These are phyloP conservation scores for Pao palembangensis DNA, from an alignment of 2,113 vertebrate species.

Conservation along the genomic window DNA sequence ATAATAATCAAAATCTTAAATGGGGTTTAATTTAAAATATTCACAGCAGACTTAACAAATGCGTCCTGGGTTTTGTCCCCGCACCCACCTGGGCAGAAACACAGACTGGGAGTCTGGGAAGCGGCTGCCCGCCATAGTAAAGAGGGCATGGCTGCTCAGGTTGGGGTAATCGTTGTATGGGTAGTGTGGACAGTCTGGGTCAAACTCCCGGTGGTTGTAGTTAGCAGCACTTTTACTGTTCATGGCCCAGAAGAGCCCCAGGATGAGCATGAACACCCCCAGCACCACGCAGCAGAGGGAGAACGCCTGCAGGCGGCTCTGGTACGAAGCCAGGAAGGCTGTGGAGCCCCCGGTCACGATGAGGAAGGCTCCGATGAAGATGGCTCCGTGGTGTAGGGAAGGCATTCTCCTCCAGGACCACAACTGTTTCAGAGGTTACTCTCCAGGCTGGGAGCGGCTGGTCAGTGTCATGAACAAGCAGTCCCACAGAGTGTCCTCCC, in stretches of 20 bases:
- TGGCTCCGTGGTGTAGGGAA: slow-evolving; percentile 77
- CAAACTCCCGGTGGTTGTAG: slow-evolving; percentile 63
- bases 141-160: slow-evolving; percentile 69
- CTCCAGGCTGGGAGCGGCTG: slow-evolving; percentile 31
- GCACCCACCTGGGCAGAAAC: slow-evolving; percentile 73
- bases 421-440: slow-evolving; percentile 25
- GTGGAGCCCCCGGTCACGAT: slow-evolving; percentile 78
- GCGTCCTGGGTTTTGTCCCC: not conserved
- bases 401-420: slow-evolving; percentile 67
- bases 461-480: slow-evolving; percentile 32
- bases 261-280: slow-evolving; percentile 77
- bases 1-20: no score
- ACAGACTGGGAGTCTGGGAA: slow-evolving; percentile 77
- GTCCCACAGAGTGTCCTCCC: slow-evolving; percentile 23
- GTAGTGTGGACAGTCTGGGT: slow-evolving; percentile 64
- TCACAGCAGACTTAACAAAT: not conserved
- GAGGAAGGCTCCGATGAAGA: slow-evolving; percentile 76
- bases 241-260: slow-evolving; percentile 79
- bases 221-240: slow-evolving; percentile 67
- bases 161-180: slow-evolving; percentile 70
- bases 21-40: no score
- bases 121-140: slow-evolving; percentile 65
- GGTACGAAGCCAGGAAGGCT: slow-evolving; percentile 72
- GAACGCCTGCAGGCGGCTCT: slow-evolving; percentile 77
- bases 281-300: slow-evolving; percentile 79